Evolutionary conservation across 2,797 vertebrate species (phyloP), one percentile per base, ranked within the genome.

Genomic region (Allobates femoralis): DNA sequence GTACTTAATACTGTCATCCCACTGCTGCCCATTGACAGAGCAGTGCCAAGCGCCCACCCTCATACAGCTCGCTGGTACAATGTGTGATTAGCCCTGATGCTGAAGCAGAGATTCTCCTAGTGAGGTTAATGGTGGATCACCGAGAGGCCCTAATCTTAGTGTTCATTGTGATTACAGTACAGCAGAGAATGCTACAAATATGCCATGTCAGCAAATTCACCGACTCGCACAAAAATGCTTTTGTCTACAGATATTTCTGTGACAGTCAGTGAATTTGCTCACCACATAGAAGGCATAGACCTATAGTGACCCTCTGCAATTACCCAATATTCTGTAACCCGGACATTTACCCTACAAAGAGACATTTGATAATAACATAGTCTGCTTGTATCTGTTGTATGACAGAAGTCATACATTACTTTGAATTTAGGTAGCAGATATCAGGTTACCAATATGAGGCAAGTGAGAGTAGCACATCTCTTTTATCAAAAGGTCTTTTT

Each of bases 121-220:
- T 71, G 34, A 10, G n/a, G 67, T 23, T 71, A 71, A 71, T 12
- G 67, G 21, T 71, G 34, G 37, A 71, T 71, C 34, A 46, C 67
- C 32, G 16, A 4, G 67, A 4, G 41, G 34, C 67, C 67, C 67
- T 71, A 11, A 71, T 71, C 67, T 71, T 46, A 71, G 19, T 71
- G 28, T 4, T 34, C 37, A 41, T 71, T 41, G 67, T 71, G 67
- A 41, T 37, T 37, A 71, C 67, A 23, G 37, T 11, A 1, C 2
- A 71, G 67, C 34, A 34, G 30, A 69, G 66, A 37, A 69, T 37
- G 66, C 67, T 71, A 46, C 34, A 46, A 5, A 71, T 71, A 41
- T 71, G 23, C 67, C 5, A 32, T 2, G 66, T 71, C 21, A 71
- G 67, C 67, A 71, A 71, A 71, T 71, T 71, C 67, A 46, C 66